phyloP scores from a whole-genome alignment of 2,888 invertebrate species.

The Xanthia icteritia region DNA sequence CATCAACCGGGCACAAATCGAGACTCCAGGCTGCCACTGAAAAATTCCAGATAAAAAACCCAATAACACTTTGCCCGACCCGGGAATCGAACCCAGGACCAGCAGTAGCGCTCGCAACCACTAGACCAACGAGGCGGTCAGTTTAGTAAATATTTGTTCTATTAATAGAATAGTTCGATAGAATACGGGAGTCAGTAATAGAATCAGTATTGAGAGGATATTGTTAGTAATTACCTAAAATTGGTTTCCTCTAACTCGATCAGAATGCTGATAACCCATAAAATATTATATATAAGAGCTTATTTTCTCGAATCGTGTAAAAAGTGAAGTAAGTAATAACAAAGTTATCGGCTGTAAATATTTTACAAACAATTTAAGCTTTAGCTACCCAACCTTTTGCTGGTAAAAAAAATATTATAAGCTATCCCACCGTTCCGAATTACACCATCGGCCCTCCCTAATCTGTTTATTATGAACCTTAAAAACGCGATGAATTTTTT shows the following conservation, averaged over 20 bases:
- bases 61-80: no score
- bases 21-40: no score
- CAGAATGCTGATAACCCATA: constrained; percentile 10
- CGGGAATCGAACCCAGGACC: no score
- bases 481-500: constrained; percentile 64
- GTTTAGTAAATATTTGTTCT: not conserved
- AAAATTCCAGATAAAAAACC: no score
- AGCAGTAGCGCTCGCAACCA: no score
- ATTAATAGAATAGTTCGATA: not conserved
- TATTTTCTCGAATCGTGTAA: constrained; percentile 4
- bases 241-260: constrained; percentile 1
- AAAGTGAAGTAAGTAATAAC: constrained; percentile 22
- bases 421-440: constrained; percentile 47
- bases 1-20: no score
- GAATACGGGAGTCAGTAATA: constrained; percentile 6
- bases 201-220: constrained; percentile 8
- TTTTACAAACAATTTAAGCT: constrained; percentile 54
- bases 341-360: constrained; percentile 39
- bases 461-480: constrained; percentile 66
- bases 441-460: constrained; percentile 48
- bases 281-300: constrained; percentile 3
- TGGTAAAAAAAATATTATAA: constrained; percentile 54
- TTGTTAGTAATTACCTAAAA: constrained; percentile 28
- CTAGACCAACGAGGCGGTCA: no score
- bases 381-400: constrained; percentile 43